Evolutionary conservation across 2,797 vertebrate genomes (phyloP).

Genomic region (Myotis myotis): DNA sequence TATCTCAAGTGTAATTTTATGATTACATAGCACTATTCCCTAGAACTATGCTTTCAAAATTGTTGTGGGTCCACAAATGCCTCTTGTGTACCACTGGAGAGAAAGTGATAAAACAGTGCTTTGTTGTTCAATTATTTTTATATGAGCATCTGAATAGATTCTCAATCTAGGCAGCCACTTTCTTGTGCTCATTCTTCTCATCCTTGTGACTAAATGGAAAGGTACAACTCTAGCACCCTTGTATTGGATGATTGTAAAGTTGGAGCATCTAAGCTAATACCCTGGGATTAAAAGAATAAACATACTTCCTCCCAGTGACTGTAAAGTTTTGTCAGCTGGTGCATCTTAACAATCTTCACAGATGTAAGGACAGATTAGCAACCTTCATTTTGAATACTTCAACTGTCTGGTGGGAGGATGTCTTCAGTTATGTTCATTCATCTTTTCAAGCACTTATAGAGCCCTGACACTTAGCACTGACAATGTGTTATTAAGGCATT

Average conservation of each 20-base stretch:
- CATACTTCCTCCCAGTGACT: not conserved
- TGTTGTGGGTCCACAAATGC: conserved; percentile 85
- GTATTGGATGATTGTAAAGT: conserved; percentile 25
- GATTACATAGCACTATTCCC: conserved; percentile 88
- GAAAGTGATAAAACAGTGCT: conserved; percentile 90
- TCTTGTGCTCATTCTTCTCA: conserved; percentile 79
- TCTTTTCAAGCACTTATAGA: not conserved
- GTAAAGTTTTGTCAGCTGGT: not conserved
- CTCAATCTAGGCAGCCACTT: conserved; percentile 80
- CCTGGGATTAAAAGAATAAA: not conserved
- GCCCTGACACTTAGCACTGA: not conserved
- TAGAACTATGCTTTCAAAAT: conserved; percentile 85
- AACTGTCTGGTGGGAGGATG: not conserved
- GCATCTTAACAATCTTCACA: not conserved
- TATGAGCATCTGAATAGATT: conserved; percentile 86
- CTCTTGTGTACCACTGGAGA: conserved; percentile 86
- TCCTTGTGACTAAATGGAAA: conserved; percentile 65
- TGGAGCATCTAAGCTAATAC: conserved; percentile 30
- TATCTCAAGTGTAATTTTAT: conserved; percentile 89
- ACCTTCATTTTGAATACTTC: not conserved
- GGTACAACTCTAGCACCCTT: not conserved
- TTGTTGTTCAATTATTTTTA: conserved; percentile 89
- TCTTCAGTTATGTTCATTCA: not conserved
- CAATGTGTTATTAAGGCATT: not conserved
- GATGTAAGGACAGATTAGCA: not conserved